Evolutionary conservation across 2,888 invertebrate genomes (phyloP), one percentile per base, ranked within the genome.

Genomic region (Gerris lacustris): DNA sequence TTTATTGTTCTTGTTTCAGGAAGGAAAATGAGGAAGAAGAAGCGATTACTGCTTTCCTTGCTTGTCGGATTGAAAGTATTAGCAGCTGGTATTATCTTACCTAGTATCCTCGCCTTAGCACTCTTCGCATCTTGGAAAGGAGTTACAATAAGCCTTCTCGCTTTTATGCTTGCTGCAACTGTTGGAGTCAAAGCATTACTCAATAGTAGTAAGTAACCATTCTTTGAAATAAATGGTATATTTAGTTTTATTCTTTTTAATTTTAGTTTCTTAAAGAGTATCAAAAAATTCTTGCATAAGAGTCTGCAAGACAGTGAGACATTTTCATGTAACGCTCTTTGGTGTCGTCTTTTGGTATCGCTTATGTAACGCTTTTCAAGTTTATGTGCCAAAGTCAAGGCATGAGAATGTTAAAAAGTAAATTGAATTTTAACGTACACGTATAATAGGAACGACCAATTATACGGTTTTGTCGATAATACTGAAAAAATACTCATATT

Each of bases 71-170:
- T 87, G 44, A 77, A 89, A 18, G 81, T 88, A 68, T 85, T 88
- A 0, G 89, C 89, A 78, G 83, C 87, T 47, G 75, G 76, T 55
- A 79, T 91, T 2, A 76, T 90, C 7, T 80, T 90, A 67, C 89
- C 90, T 0, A 80, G 89, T 55, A 84, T 87, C 0, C 78, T 91
- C 69, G 90, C 90, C 77, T 84, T 86, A 2, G 79, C 90, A 73
- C 87, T 88, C 0, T 84, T 89, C 63, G 79, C 90, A 68, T 86
- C 89, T 43, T 86, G 87, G 73, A 82, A 84, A 75, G 82, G 84
- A 0, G 81, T 85, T 15, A 78, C 84, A 4, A 77, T 84, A 11
- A 84, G 84, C 75, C 78, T 82, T 6, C 79, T 84, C 79, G 84
- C 84, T 73, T 78, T 84, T 63, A 83, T 87, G 6, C 80, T 87